Conservation (phyloP, 2,113 vertebrate species). For the Poicephalus meyeri region DNA sequence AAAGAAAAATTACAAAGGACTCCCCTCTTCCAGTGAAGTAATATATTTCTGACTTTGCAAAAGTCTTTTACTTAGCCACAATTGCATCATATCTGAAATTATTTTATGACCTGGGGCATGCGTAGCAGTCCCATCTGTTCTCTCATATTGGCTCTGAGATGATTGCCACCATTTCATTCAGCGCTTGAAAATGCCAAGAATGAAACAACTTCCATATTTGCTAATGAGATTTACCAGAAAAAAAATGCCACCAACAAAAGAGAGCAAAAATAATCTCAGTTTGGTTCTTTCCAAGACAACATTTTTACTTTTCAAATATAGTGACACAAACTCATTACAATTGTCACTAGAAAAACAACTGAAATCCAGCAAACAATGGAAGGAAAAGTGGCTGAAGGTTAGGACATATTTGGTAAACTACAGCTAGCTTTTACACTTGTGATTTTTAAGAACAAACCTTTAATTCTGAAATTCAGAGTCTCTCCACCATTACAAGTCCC, state of each 20-base stretch:
- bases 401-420: conserved; percentile 50
- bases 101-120: conserved; percentile 74
- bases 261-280: conserved; percentile 20
- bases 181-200: conserved; percentile 60
- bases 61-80: conserved; percentile 71
- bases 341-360: not conserved
- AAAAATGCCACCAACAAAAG: not conserved
- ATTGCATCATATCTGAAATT: conserved; percentile 74
- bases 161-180: conserved; percentile 59
- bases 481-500: conserved; percentile 79
- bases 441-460: conserved; percentile 80
- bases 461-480: conserved; percentile 86
- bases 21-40: conserved; percentile 62
- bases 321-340: not conserved
- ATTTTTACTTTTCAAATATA: conserved; percentile 36
- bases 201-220: conserved; percentile 64
- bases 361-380: conserved; percentile 18
- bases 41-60: conserved; percentile 72
- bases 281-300: conserved; percentile 1
- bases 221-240: conserved; percentile 40
- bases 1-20: conserved; percentile 72
- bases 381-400: conserved; percentile 26
- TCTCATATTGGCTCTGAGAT: conserved; percentile 68
- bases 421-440: conserved; percentile 51
- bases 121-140: conserved; percentile 72